A percentile compares a stretch with the other conserved stretches of the same genome.
These are phyloP conservation scores for Clarias platycephalus DNA, from an alignment of 2,797 vertebrate species.

Conservation along the genomic window DNA sequence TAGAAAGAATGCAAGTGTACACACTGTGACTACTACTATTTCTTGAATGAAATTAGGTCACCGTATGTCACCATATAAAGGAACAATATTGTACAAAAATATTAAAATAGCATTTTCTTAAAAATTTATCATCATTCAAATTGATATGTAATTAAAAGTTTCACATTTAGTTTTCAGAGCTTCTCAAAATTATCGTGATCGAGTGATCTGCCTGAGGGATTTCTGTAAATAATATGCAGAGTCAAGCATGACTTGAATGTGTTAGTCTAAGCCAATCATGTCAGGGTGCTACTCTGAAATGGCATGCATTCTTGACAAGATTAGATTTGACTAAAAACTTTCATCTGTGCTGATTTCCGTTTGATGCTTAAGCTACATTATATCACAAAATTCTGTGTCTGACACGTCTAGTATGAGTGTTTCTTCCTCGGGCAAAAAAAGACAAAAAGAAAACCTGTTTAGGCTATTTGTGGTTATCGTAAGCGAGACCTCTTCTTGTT, in stretches of 20 bases:
- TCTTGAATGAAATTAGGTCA: too few species aligned
- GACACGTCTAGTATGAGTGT: slow-evolving; percentile 29
- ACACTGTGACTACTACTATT: background rate
- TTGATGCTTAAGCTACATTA: slow-evolving; percentile 31
- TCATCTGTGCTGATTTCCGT: slow-evolving; percentile 40
- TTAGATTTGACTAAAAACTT: slow-evolving; percentile 1
- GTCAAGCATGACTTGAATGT: background rate
- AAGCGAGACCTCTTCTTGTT: slow-evolving; percentile 27
- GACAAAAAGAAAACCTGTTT: slow-evolving; percentile 41
- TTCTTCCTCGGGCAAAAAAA: slow-evolving; percentile 45
- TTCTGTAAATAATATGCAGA: background rate
- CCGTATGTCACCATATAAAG: background rate
- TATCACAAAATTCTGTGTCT: slow-evolving; percentile 16
- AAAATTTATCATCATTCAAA: background rate
- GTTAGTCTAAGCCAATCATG: slow-evolving; percentile 1
- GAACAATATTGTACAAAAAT: background rate
- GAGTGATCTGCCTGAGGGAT: slow-evolving; percentile 20
- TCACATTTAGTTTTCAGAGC: background rate
- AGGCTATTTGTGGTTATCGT: slow-evolving; percentile 36
- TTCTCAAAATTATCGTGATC: slow-evolving; percentile 10
- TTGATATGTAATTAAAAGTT: background rate
- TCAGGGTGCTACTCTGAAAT: background rate
- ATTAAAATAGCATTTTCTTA: background rate
- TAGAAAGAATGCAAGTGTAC: background rate
- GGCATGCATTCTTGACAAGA: slow-evolving; percentile 26